Base-by-base conservation (phyloP, 2,888 invertebrate genomes). In the Anthoptus insignis region DNA sequence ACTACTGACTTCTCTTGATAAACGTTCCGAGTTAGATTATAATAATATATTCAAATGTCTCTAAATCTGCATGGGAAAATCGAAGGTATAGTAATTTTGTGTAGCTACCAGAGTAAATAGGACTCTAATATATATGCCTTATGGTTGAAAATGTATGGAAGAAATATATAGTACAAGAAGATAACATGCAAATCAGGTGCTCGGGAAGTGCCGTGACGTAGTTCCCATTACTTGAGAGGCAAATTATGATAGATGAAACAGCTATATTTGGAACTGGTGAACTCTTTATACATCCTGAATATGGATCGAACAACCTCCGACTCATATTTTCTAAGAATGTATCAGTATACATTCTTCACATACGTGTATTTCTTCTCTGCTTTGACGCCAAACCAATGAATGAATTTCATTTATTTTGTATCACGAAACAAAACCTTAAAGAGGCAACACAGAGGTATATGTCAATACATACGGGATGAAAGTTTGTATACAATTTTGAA, bases 111-210 rank as follows among this genome's bases (percentile, higher is more conserved):
- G 75, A 70, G 68, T 81, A 84, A 83, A 76, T 71, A 68, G 73
- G 59, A 73, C 75, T 78, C 85, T 81, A 71, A 22, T 16, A 39
- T 64, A 66, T 53, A 5, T 14, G 6, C 7, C 21, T 76, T 83
- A 87, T 70, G 82, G 84, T 79, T 75, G 65, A 78, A 78, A 82
- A 80, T 84, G 70, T 69, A 72, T 52, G 63, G 73, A 72, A 65
- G 64, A 66, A 68, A 73, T 73, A 77, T 79, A 73, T 75, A 73
- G 81, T 81, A 81, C 77, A 82, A 83, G 85, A 81, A 86, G 83
- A 87, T 88, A 91, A 88, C 89, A 91, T 91, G 91, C 86, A 91
- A 90, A 91, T 91, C 84, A 84, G 86, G 85, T 80, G 82, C 84
- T 74, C 71, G 82, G 87, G 86, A 89, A 88, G 86, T 83, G 84